Evolutionary conservation across 2,888 invertebrate genomes (phyloP).

Genomic region (Habrosyne pyritoides): DNA sequence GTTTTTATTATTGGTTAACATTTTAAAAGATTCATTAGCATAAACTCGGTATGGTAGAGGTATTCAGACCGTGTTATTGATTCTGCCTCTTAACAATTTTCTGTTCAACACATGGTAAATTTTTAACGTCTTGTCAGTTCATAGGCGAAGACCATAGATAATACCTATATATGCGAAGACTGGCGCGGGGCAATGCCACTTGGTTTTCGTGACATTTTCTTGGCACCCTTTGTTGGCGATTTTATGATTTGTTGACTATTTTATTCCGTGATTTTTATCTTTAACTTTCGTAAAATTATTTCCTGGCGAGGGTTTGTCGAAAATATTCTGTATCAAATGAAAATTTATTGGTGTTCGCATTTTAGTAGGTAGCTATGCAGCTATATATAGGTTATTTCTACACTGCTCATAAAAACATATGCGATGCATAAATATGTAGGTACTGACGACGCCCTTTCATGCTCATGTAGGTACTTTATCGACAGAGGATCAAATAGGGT

Average conservation of each 20-base stretch:
- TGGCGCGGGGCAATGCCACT: neutral
- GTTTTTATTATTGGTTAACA: conserved; percentile 34
- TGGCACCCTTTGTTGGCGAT: neutral
- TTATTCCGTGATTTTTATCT: neutral
- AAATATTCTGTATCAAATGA: neutral
- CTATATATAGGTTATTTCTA: neutral
- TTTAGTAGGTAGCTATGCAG: no score
- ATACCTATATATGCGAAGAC: neutral
- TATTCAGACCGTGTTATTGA: conserved; percentile 7
- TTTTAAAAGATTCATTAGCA: conserved; percentile 39
- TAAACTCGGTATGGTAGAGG: conserved; percentile 24
- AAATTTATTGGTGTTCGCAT: neutral
- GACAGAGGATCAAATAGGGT: neutral
- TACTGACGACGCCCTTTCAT: neutral
- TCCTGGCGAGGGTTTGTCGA: neutral
- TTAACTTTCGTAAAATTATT: neutral
- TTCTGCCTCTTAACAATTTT: neutral
- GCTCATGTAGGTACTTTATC: neutral
- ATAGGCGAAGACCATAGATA: neutral
- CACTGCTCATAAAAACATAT: neutral
- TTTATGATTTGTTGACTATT: neutral
- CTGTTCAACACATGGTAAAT: neutral
- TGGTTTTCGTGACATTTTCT: neutral
- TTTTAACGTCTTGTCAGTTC: neutral
- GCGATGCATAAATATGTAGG: neutral